Evolutionary conservation across 1,140 invertebrate genomes (phyloP).

Genomic region (Oryctes rhinoceros): DNA sequence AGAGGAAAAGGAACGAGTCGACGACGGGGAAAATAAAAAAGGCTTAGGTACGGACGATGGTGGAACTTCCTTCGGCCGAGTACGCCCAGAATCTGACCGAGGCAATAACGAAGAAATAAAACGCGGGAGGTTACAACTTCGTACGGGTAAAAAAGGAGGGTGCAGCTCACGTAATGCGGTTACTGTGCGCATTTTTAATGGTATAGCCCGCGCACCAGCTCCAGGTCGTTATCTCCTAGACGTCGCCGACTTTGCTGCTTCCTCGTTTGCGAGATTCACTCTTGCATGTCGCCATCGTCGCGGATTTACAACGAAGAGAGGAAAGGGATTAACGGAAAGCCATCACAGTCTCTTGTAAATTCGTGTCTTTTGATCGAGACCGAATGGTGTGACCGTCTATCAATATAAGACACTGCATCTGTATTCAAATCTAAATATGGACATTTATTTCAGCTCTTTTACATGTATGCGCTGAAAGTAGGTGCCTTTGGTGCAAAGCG

Average conservation of each 20-base stretch:
- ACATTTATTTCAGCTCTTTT: too few species aligned
- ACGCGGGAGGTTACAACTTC: constrained; percentile 5
- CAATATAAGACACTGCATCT: too few species aligned
- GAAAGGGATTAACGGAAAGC: background rate
- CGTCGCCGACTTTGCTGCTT: background rate
- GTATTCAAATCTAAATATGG: too few species aligned
- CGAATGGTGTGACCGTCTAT: background rate
- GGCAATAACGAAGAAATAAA: constrained; percentile 3
- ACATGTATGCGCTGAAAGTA: too few species aligned
- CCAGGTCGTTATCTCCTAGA: constrained; percentile 12
- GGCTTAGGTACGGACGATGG: background rate
- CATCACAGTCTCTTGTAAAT: background rate
- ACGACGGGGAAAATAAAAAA: background rate
- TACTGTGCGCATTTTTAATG: constrained; percentile 15
- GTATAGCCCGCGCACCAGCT: background rate
- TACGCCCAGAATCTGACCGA: background rate
- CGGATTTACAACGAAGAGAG: background rate
- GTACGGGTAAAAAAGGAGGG: constrained; percentile 1
- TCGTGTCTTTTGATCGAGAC: background rate
- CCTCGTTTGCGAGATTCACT: constrained; percentile 1
- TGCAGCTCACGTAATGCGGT: constrained; percentile 12
- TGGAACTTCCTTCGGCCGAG: background rate
- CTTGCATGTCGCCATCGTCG: background rate
- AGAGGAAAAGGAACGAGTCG: background rate
- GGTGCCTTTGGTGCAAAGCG: too few species aligned